phyloP scores from a whole-genome alignment of 2,797 vertebrate species.

The Loriculus beryllinus region DNA sequence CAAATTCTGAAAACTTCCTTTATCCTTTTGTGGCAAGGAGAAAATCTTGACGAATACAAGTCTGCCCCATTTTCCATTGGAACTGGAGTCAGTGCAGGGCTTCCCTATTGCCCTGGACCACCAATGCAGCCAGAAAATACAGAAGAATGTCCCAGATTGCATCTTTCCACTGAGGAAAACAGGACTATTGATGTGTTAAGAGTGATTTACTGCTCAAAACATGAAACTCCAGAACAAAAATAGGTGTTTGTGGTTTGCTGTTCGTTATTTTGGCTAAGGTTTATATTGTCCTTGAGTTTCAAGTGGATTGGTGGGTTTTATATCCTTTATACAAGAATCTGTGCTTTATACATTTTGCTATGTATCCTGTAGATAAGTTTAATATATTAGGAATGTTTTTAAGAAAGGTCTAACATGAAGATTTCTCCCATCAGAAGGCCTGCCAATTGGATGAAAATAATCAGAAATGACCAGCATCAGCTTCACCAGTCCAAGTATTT shows the following conservation, averaged over 20 bases:
- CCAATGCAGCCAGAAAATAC: not conserved
- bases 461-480: slow-evolving; percentile 70
- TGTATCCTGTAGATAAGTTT: slow-evolving; percentile 74
- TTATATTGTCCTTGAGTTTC: slow-evolving; percentile 66
- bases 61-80: not conserved
- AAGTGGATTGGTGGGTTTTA: slow-evolving; percentile 67
- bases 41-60: not conserved
- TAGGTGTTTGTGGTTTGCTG: not conserved
- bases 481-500: slow-evolving; percentile 71
- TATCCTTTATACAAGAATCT: slow-evolving; percentile 75
- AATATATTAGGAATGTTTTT: slow-evolving; percentile 74
- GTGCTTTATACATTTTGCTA: slow-evolving; percentile 77
- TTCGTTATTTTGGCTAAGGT: slow-evolving; percentile 38
- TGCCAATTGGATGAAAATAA: slow-evolving; percentile 63
- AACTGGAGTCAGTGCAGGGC: not conserved
- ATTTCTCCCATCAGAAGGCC: slow-evolving; percentile 45
- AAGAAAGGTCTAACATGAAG: slow-evolving; percentile 56
- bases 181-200: not conserved
- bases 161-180: not conserved
- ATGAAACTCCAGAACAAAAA: not conserved
- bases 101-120: not conserved
- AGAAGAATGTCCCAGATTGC: not conserved
- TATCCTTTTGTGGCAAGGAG: not conserved
- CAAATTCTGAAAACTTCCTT: not conserved
- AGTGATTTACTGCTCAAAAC: slow-evolving; percentile 25